A percentile compares a stretch with the other conserved stretches of the same genome.
Conservation (phyloP, 2,888 invertebrate genomes). For the Drosophila emarginata region DNA sequence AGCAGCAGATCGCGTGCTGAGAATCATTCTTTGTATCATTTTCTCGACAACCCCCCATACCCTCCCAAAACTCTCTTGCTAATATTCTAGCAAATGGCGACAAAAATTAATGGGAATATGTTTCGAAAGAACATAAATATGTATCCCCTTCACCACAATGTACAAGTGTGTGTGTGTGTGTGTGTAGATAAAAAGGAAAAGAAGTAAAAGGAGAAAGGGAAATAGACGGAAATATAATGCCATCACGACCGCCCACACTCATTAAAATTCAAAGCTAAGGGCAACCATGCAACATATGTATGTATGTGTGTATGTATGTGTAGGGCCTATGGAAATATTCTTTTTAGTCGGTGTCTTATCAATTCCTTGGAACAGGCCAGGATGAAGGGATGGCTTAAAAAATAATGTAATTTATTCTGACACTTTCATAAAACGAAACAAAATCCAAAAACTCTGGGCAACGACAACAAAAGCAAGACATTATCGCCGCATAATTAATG, state of each 20-base stretch:
- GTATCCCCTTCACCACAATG: slow-evolving; percentile 3
- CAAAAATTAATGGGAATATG: slow-evolving; percentile 44
- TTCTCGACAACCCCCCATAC: not conserved
- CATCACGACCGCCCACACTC: slow-evolving; percentile 35
- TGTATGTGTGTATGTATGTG: not conserved
- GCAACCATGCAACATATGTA: slow-evolving; percentile 30
- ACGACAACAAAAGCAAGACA: slow-evolving; percentile 64
- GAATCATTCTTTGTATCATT: not conserved
- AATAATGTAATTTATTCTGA: slow-evolving; percentile 76
- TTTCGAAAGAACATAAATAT: slow-evolving; percentile 38
- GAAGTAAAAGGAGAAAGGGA: not conserved
- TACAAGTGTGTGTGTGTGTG: slow-evolving; percentile 20
- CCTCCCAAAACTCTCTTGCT: too few species aligned
- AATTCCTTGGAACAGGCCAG: slow-evolving; percentile 37
- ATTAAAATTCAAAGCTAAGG: slow-evolving; percentile 54
- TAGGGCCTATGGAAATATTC: slow-evolving; percentile 16
- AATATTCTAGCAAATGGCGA: slow-evolving; percentile 22
- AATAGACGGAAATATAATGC: slow-evolving; percentile 27
- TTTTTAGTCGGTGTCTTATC: slow-evolving; percentile 36
- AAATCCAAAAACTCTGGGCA: slow-evolving; percentile 60
- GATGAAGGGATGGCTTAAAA: slow-evolving; percentile 44
- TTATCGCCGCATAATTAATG: slow-evolving; percentile 78
- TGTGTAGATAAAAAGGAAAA: not conserved
- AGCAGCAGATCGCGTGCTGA: slow-evolving; percentile 37
- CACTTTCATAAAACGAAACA: slow-evolving; percentile 72